A percentile compares a stretch with the other conserved stretches of the same genome.
Conservation (phyloP, 2,797 vertebrate genomes). For the Lateolabrax maculatus region DNA sequence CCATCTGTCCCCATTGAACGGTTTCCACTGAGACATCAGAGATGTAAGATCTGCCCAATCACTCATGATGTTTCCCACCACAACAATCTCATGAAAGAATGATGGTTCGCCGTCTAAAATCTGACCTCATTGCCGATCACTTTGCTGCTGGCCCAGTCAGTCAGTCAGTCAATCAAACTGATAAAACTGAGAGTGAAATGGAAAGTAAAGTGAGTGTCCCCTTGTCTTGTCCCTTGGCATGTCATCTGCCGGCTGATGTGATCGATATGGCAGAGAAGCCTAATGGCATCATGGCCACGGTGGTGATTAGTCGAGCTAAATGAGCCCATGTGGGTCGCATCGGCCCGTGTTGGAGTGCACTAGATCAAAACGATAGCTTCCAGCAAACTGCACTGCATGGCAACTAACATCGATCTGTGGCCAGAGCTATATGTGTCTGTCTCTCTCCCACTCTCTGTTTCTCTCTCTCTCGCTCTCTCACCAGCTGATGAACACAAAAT, state of each 20-base stretch:
- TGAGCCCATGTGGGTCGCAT: slow-evolving; percentile 65
- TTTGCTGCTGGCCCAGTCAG: slow-evolving; percentile 30
- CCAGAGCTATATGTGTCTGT: slow-evolving; percentile 32
- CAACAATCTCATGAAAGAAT: slow-evolving; percentile 33
- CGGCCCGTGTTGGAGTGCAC: slow-evolving; percentile 49
- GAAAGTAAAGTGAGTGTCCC: slow-evolving; percentile 57
- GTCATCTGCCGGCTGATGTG: slow-evolving; percentile 57
- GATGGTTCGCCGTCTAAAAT: slow-evolving; percentile 41
- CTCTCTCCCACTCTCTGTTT: slow-evolving; percentile 23
- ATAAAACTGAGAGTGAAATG: slow-evolving; percentile 58
- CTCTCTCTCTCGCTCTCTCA: slow-evolving; percentile 21
- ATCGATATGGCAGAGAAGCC: slow-evolving; percentile 67
- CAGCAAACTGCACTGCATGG: slow-evolving; percentile 66
- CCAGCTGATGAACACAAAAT: slow-evolving; percentile 49
- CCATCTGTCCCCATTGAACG: slow-evolving; percentile 21
- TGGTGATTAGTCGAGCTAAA: slow-evolving; percentile 72
- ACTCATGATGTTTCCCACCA: slow-evolving; percentile 26
- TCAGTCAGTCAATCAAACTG: slow-evolving; percentile 53
- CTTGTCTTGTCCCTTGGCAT: slow-evolving; percentile 56
- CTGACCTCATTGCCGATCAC: slow-evolving; percentile 58
- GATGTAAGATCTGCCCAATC: slow-evolving; percentile 22
- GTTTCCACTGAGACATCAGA: slow-evolving; percentile 24
- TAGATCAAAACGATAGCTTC: slow-evolving; percentile 74
- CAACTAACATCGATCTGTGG: slow-evolving; percentile 67
- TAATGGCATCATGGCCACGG: slow-evolving; percentile 58